Conservation (phyloP, 2,113 vertebrate genomes). For the Crotalus viridis region DNA sequence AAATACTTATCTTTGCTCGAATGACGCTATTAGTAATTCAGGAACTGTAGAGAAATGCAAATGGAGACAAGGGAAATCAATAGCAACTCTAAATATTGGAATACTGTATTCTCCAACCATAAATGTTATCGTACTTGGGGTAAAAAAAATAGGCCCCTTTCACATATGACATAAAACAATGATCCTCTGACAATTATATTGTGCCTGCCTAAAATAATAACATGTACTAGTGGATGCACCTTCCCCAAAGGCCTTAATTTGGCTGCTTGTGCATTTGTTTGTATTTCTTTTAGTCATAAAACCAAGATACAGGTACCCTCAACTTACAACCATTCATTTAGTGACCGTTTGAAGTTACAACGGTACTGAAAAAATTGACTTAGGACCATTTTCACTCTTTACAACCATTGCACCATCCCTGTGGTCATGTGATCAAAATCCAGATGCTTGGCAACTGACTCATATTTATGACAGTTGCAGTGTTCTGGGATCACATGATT, state of each 20-base stretch:
- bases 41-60: not conserved
- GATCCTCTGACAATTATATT: slow-evolving; percentile 38
- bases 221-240: slow-evolving; percentile 40
- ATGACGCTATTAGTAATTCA: not conserved
- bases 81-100: not conserved
- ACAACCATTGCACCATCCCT: not conserved
- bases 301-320: not conserved
- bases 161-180: not conserved
- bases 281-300: not conserved
- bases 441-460: not conserved
- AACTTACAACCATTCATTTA: not conserved
- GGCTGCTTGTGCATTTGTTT: slow-evolving; percentile 29
- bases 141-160: not conserved
- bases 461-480: not conserved
- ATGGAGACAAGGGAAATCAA: not conserved
- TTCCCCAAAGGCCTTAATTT: slow-evolving; percentile 24
- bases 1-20: not conserved
- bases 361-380: not conserved
- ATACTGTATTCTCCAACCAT: not conserved
- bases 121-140: not conserved
- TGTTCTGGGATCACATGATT: not conserved
- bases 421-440: not conserved
- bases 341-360: not conserved
- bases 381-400: not conserved
- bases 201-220: slow-evolving; percentile 54